These are phyloP conservation scores for Montipora efflorescens DNA, from an alignment of 64 coral and sea anemone species.

Conservation along the genomic window DNA sequence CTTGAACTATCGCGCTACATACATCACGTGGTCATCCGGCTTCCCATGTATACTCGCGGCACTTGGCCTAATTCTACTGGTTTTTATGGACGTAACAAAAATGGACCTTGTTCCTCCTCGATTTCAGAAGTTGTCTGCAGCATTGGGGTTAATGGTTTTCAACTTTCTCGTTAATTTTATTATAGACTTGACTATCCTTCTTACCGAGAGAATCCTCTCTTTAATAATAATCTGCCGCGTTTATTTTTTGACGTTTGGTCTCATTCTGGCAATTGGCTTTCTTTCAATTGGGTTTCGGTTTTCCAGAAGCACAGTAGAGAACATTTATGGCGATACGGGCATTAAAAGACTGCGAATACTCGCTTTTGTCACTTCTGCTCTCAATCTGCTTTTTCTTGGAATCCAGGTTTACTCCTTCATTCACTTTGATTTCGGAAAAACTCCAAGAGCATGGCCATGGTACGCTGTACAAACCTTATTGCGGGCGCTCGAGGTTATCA, in stretches of 20 bases:
- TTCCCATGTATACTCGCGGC: constrained; percentile 65
- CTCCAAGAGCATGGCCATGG: constrained; percentile 59
- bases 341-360: constrained; percentile 35
- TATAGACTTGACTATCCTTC: constrained; percentile 29
- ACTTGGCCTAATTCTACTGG: constrained; percentile 55
- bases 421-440: not conserved
- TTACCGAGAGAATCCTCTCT: not conserved
- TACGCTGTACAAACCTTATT: constrained; percentile 51
- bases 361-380: constrained; percentile 23
- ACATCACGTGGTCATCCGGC: constrained; percentile 60
- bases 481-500: constrained; percentile 48
- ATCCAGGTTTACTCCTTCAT: constrained; percentile 41
- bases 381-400: constrained; percentile 39
- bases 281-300: constrained; percentile 50
- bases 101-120: constrained; percentile 48
- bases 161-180: constrained; percentile 31
- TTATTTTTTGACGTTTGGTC: constrained; percentile 58
- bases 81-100: constrained; percentile 60
- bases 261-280: constrained; percentile 53
- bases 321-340: constrained; percentile 9
- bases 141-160: constrained; percentile 1
- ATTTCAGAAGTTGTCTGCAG: constrained; percentile 67
- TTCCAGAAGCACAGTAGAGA: constrained; percentile 20
- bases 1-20: not conserved
- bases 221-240: constrained; percentile 62